phyloP scores from a whole-genome alignment of 2,888 invertebrate genomes.

The Diarsia rubi region DNA sequence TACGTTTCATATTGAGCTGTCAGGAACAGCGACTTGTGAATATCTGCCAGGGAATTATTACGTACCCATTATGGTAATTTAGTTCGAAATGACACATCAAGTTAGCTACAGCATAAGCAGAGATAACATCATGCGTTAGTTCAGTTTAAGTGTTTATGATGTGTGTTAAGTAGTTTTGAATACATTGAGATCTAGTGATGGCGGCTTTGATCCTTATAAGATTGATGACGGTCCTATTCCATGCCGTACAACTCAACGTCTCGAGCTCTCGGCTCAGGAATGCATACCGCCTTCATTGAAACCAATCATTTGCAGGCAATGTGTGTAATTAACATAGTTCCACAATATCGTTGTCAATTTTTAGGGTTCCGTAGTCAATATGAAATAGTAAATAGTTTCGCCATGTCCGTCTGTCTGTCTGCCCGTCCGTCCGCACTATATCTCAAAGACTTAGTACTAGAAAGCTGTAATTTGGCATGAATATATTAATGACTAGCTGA shows the following conservation, averaged over 20 bases:
- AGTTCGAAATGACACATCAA: background rate
- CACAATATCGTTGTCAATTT: background rate
- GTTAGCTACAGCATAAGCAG: background rate
- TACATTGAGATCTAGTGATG: background rate
- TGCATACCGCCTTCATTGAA: background rate
- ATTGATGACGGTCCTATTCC: background rate
- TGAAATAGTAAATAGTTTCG: too few species aligned
- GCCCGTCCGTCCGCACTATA: too few species aligned
- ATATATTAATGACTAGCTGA: too few species aligned
- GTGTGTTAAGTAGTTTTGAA: background rate
- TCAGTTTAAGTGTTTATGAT: background rate
- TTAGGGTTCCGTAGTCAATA: too few species aligned
- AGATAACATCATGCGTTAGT: background rate
- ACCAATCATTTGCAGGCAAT: background rate
- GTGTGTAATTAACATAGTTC: background rate
- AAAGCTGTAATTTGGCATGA: too few species aligned
- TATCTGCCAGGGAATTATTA: constrained; percentile 4
- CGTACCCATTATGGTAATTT: background rate
- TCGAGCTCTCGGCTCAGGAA: background rate
- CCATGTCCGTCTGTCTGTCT: too few species aligned
- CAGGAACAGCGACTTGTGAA: constrained; percentile 16
- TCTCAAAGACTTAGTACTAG: too few species aligned
- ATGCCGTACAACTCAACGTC: background rate
- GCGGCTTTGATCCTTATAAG: background rate
- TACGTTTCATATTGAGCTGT: constrained; percentile 22